A percentile compares a stretch with the other conserved stretches of the same genome.
phyloP scores from a whole-genome alignment of 2,797 vertebrate species.

The Galago senegalensis region DNA sequence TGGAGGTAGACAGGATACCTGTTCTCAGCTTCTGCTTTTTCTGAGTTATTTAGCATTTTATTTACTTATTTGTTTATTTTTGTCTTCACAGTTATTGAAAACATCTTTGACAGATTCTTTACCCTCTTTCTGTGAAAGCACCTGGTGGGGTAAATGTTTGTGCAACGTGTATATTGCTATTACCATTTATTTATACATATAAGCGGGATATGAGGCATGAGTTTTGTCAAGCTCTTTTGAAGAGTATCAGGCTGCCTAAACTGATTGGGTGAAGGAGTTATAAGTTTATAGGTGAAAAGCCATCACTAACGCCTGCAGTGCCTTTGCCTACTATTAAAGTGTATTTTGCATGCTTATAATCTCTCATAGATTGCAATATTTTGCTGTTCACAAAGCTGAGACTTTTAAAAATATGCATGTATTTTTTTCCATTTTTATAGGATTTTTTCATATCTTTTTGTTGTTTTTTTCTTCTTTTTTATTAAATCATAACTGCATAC shows the following conservation, averaged over 20 bases:
- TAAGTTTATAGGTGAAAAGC: background rate
- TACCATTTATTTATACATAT: background rate
- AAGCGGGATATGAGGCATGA: background rate
- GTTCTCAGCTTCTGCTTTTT: background rate
- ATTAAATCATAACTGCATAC: no score
- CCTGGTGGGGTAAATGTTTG: background rate
- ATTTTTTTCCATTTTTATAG: background rate
- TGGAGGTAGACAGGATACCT: accelerated
- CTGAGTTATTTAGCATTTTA: background rate
- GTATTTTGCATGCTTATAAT: background rate
- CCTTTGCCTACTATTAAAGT: background rate
- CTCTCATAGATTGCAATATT: background rate
- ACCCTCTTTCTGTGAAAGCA: slow-evolving; percentile 32
- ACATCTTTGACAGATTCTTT: background rate
- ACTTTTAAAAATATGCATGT: background rate
- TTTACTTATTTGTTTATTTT: background rate
- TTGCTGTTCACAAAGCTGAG: background rate
- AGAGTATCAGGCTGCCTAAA: background rate
- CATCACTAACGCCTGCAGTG: background rate
- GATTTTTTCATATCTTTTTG: background rate
- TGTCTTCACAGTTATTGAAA: background rate
- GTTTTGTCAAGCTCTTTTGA: background rate
- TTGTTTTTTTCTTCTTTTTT: no score
- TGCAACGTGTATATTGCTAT: background rate
- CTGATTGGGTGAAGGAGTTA: background rate